phyloP scores from a whole-genome alignment of 2,113 vertebrate species.

The Megalops atlanticus region DNA sequence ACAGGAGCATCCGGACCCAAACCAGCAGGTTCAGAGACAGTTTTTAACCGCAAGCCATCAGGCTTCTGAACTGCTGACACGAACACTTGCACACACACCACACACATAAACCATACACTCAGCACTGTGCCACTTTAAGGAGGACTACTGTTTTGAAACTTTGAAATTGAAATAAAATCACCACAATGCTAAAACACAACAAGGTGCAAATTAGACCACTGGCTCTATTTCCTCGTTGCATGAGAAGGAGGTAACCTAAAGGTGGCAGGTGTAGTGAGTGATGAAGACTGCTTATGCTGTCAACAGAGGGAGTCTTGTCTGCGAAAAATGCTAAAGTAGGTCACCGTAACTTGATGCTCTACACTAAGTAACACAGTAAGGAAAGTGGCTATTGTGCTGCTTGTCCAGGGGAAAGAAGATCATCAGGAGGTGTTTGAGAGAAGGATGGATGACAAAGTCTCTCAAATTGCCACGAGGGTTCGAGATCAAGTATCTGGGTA shows the following conservation, averaged over 20 bases:
- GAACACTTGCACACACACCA: too few species aligned
- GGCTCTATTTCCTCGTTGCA: background rate
- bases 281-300: background rate
- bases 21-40: too few species aligned
- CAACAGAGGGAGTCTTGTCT: background rate
- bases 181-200: background rate
- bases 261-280: background rate
- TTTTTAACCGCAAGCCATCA: too few species aligned
- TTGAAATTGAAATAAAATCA: background rate
- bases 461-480: slow-evolving; percentile 86
- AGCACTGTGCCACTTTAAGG: too few species aligned
- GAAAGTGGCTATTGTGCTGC: slow-evolving; percentile 69
- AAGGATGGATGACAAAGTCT: slow-evolving; percentile 85
- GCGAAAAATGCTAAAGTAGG: background rate
- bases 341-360: background rate
- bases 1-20: too few species aligned
- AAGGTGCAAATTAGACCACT: too few species aligned
- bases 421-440: slow-evolving; percentile 88
- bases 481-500: slow-evolving; percentile 86
- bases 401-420: slow-evolving; percentile 86
- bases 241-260: background rate
- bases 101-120: too few species aligned
- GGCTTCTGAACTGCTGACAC: too few species aligned
- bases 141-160: too few species aligned
- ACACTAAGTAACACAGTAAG: background rate